Conservation (phyloP, 2,888 invertebrate genomes). For the Trachelus tabidus region DNA sequence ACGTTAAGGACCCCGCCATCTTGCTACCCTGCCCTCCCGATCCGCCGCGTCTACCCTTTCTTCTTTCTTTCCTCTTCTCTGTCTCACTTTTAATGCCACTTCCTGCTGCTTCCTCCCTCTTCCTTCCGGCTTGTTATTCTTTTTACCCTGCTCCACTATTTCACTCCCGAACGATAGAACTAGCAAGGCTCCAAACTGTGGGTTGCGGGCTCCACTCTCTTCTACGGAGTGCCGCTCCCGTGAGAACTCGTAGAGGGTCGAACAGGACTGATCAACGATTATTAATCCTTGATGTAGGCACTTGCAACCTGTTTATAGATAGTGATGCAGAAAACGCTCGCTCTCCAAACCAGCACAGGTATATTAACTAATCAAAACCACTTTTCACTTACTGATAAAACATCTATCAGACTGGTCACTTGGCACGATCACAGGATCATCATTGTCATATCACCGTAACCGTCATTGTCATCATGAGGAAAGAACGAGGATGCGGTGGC, state of each 20-base stretch:
- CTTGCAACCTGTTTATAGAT: background rate
- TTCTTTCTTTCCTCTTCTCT: constrained; percentile 7
- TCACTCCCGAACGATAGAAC: background rate
- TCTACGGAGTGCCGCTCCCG: constrained; percentile 35
- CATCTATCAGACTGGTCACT: background rate
- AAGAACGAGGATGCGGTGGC: background rate
- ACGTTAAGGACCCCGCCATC: constrained; percentile 65
- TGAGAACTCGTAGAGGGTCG: constrained; percentile 8
- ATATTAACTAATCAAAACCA: background rate
- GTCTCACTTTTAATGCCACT: constrained; percentile 15
- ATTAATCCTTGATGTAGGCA: background rate
- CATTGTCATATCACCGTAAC: constrained; percentile 16
- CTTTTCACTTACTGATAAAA: background rate
- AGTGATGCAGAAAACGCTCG: background rate
- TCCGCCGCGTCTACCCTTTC: constrained; percentile 21
- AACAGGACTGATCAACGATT: background rate
- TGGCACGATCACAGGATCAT: background rate
- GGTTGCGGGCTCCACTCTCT: background rate
- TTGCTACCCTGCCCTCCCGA: constrained; percentile 47
- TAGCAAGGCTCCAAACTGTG: background rate
- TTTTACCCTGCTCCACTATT: constrained; percentile 17
- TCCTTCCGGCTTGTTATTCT: constrained; percentile 7
- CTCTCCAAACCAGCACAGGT: background rate
- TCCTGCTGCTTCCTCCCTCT: background rate
- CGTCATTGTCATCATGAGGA: constrained; percentile 2